Conservation (phyloP, 2,797 vertebrate species). For the Pseudocheirus occidentalis region DNA sequence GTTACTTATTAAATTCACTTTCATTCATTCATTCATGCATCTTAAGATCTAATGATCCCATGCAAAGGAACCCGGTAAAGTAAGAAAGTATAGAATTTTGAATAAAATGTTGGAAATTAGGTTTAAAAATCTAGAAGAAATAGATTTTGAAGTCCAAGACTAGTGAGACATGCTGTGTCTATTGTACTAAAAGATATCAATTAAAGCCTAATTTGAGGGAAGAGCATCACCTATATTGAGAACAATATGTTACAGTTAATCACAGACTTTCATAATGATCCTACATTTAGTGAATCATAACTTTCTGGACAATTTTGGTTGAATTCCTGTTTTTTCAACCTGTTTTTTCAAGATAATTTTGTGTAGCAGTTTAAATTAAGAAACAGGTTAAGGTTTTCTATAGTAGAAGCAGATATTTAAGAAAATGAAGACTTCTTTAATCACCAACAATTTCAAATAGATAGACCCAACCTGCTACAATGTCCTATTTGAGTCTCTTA, state of each 20-base stretch:
- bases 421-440: not conserved
- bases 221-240: not conserved
- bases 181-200: not conserved
- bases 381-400: slow-evolving; percentile 43
- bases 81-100: not conserved
- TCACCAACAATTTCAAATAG: not conserved
- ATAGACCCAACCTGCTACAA: not conserved
- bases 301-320: not conserved
- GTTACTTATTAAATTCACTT: not conserved
- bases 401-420: slow-evolving; percentile 10
- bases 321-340: not conserved
- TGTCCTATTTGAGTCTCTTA: not conserved
- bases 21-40: not conserved
- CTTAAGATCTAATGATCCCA: not conserved
- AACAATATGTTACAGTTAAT: not conserved
- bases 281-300: not conserved
- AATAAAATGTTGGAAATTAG: not conserved
- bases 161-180: not conserved
- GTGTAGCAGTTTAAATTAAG: slow-evolving; percentile 26
- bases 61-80: not conserved
- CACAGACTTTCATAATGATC: not conserved
- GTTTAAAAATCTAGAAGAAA: not conserved
- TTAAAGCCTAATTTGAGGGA: not conserved
- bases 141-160: not conserved
- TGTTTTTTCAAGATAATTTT: slow-evolving; percentile 42